Percentiles rank a stretch among this genome's conserved stretches.
Conservation (phyloP, 92 coral and sea anemone genomes). For the Umimayanthus chanpuru region DNA sequence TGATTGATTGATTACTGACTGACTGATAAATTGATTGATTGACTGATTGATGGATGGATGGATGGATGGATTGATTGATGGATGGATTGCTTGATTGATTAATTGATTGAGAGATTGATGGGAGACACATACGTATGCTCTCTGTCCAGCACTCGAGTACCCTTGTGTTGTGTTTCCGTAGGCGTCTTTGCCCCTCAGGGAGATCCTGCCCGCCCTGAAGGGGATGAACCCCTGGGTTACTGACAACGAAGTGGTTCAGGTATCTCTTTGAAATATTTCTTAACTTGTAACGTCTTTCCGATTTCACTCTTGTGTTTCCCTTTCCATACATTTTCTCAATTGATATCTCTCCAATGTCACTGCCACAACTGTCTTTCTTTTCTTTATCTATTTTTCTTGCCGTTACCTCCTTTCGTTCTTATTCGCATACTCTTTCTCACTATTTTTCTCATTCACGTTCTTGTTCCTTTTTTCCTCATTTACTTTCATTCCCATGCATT, state of each 20-base stretch:
- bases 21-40: too few relatives aligned
- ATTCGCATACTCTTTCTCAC: too few relatives aligned
- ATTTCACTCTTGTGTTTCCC: too few relatives aligned
- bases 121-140: too few relatives aligned
- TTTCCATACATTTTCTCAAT: neutral
- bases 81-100: neutral
- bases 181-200: constrained; percentile 73
- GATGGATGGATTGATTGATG: neutral
- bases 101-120: too few relatives aligned
- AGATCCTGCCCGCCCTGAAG: constrained; percentile 71
- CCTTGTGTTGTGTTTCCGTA: neutral
- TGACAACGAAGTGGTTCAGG: constrained; percentile 63
- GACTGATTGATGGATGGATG: neutral
- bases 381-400: too few relatives aligned
- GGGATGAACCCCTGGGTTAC: constrained; percentile 66
- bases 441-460: constrained; percentile 29
- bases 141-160: neutral
- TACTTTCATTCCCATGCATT: too few relatives aligned
- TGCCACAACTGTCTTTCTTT: too few relatives aligned
- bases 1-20: too few relatives aligned
- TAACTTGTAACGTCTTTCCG: too few relatives aligned
- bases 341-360: neutral
- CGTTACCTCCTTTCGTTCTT: too few relatives aligned
- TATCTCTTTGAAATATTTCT: neutral
- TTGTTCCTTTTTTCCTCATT: neutral